Conservation (phyloP, 2,797 vertebrate species). For the Gephyroberyx darwinii region DNA sequence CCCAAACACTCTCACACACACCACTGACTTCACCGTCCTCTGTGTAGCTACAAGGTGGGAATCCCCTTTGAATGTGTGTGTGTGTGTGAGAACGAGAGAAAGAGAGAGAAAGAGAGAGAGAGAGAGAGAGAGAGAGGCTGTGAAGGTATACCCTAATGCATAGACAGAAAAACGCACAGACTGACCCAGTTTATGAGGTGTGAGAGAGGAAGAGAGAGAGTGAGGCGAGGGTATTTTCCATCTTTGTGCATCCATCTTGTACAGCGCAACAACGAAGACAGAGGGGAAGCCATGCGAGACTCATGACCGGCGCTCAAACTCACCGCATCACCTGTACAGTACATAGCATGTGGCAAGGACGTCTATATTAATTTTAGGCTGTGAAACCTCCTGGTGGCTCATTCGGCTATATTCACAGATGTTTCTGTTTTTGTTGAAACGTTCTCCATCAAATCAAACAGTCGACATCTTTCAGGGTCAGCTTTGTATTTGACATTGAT, state of each 20-base stretch:
- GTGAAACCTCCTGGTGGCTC: too few species aligned
- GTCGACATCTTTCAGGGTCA: too few species aligned
- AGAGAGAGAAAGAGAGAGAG: constrained; percentile 17
- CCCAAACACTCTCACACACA: constrained; percentile 39
- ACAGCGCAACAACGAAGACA: constrained; percentile 46
- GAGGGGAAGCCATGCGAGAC: constrained; percentile 41
- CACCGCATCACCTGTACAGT: constrained; percentile 29
- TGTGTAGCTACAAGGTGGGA: constrained; percentile 43
- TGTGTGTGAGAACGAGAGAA: constrained; percentile 19
- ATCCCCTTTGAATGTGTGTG: constrained; percentile 67
- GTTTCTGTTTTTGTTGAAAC: too few species aligned
- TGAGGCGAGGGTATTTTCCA: constrained; percentile 66
- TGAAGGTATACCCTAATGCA: constrained; percentile 58
- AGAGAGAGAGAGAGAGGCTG: constrained; percentile 15
- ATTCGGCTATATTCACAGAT: too few species aligned
- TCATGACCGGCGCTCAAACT: constrained; percentile 33
- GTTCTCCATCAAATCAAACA: too few species aligned
- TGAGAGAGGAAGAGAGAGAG: constrained; percentile 7
- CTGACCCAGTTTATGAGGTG: constrained; percentile 68
- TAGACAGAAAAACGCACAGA: constrained; percentile 30
- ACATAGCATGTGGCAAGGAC: constrained; percentile 7
- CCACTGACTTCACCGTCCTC: constrained; percentile 13
- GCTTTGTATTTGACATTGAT: too few species aligned
- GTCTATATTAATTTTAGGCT: too few species aligned
- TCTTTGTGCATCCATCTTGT: constrained; percentile 77